Base-by-base conservation (phyloP, 2,113 vertebrate genomes). In the Toxotes chatareus region DNA sequence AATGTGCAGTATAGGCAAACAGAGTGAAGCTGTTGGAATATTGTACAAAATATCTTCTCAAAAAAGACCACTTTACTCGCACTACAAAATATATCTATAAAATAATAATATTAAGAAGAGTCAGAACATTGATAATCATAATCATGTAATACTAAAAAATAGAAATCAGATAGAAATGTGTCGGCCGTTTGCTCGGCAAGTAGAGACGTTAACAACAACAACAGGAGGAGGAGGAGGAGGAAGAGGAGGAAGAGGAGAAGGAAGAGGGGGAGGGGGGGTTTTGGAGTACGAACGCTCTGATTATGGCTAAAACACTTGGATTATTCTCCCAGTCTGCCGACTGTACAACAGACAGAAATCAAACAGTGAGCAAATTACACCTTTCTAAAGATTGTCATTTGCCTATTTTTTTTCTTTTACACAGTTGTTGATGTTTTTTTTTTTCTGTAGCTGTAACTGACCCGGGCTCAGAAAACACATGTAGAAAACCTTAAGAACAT, bases 341-440 rank as follows among this genome's bases (percentile, higher is more conserved):
- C 88, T 87, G 87, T 79, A 80, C 81, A 77, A 86, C 81, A 82
- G 60, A 85, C 84, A 69, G 56, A 84, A 93, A 80, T 82, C 70
- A 86, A 92, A 93, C 89, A 72, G 79, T 81, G 64, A 93, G 93
- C 89, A 91, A 94, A 91, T 92, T 80, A 91, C 86, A 94, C 92
- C 89, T 92, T 90, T 82, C 85, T 80, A 79, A 85, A 93, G 95
- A 96, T 96, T 96, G 95, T 96, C 95, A 87, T 93, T 93, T 95
- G 94, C 93, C 88, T 87, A 53, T 73, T 89, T 88, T 85, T 82
- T 76, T 66, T 40, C 19, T 61, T 85, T 88, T 88, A 82, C 79
- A 89, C 78, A 89, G 91, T 89, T 88, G 77, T 72, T 63, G 53
- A 46, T 82, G 72, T 86, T 56, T n/a, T 23, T 46, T 42, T 34